Evolutionary conservation across 1,140 invertebrate species (phyloP), one percentile per base, ranked within the genome.

Genomic region (Acromyrmex heyeri): DNA sequence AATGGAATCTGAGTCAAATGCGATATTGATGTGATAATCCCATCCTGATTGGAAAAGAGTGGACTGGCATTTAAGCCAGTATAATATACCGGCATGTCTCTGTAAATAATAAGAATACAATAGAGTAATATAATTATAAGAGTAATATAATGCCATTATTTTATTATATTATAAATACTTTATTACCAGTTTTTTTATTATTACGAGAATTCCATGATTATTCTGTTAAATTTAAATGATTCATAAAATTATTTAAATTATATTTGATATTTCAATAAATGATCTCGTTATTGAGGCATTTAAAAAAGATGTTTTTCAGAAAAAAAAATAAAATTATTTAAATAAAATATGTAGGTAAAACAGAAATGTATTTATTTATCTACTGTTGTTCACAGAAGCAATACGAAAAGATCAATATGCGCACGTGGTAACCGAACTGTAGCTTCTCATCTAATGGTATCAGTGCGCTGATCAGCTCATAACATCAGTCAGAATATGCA

Each of bases 21-120:
- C 64, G 94, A 91, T 75, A 92, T 79, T 1, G 83, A 77, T n/a
- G 90, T 59, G 7, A 86, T 30, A 61, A 78, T 64, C 27, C 69
- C 62, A 44, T 82, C 59, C 10, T 91, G 65, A 6, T 88, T 70
- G 5, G 55, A 87, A 69, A 94, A 92, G 7, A 94, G 79, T 21
- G 88, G 76, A 82, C 82, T 90, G 21, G 89, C 85, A 86, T 93
- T 95, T 57, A 94, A 90, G 24, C 94, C 94, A 3, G 92, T 57
- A 67, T 94, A 94, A 78, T 93, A 93, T 57, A 95, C 87, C 16
- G 44, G 21, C 92, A 93, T 95, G 53, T 87, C 85, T 83, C 65
- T 88, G 48, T 24, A 75, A 88, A 62, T 78, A 38, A 57, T 61
- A 83, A 55, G 34, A 53, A 53, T 30, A 30, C 12, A 30, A 62